These are phyloP conservation scores for Cordylochernes scorpioides DNA, from an alignment of 2,888 invertebrate species.

Conservation along the genomic window DNA sequence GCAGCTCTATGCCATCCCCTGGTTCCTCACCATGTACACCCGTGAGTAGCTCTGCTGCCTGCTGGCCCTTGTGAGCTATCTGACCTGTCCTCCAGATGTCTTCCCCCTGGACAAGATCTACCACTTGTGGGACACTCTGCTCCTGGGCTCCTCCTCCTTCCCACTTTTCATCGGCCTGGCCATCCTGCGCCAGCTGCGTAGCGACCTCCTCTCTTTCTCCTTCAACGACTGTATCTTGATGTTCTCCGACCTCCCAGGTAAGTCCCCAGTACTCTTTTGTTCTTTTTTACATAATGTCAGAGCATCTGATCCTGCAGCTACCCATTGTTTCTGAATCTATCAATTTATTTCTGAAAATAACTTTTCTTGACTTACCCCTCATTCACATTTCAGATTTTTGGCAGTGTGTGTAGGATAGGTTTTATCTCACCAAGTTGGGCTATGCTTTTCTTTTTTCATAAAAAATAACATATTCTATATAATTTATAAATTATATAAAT, in stretches of 20 bases:
- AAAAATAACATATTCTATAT: too few species aligned
- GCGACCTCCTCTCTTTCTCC: conserved; percentile 54
- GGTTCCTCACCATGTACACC: conserved; percentile 96
- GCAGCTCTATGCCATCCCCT: conserved; percentile 77
- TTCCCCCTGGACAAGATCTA: conserved; percentile 92
- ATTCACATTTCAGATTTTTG: too few species aligned
- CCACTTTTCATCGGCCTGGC: conserved; percentile 83
- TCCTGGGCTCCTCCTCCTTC: conserved; percentile 72
- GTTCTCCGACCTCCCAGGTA: conserved; percentile 81
- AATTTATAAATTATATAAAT: too few species aligned
- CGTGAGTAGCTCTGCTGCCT: conserved; percentile 35
- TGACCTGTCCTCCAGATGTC: conserved; percentile 40
- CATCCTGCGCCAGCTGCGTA: conserved; percentile 59
- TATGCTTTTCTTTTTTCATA: too few species aligned
- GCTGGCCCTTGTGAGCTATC: too few species aligned
- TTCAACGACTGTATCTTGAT: conserved; percentile 94
- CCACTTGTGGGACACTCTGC: conserved; percentile 85
- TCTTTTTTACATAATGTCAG: conserved; percentile 1
- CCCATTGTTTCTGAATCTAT: neutral
- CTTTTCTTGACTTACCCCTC: too few species aligned
- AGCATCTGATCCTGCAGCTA: neutral
- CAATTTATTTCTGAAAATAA: neutral
- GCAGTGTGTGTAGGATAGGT: too few species aligned
- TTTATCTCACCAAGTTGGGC: too few species aligned
- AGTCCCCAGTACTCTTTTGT: conserved; percentile 4